Percentiles rank a stretch among this genome's conserved stretches.
Conservation (phyloP, 2,113 vertebrate genomes). For the Zosterops borbonicus region DNA sequence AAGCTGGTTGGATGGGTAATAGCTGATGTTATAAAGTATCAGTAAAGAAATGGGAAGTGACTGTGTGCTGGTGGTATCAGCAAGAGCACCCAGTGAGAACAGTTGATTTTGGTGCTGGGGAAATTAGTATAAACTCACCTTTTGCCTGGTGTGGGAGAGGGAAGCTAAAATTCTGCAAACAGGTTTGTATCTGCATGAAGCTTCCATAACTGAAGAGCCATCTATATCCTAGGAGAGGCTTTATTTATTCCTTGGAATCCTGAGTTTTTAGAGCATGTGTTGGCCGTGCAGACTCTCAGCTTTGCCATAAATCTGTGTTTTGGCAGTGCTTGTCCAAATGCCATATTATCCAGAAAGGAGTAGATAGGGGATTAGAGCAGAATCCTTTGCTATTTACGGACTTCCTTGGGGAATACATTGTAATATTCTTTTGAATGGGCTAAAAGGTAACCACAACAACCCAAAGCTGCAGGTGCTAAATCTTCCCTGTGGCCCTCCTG, state of each 20-base stretch:
- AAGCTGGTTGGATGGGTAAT: background rate
- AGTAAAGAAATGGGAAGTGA: background rate
- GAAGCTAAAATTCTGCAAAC: background rate
- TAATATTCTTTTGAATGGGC: slow-evolving; percentile 21
- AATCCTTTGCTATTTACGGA: slow-evolving; percentile 49
- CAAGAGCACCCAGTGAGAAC: background rate
- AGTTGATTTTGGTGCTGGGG: background rate
- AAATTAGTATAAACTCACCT: background rate
- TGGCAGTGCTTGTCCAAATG: slow-evolving; percentile 12
- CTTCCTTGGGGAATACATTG: slow-evolving; percentile 13
- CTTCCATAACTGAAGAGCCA: background rate
- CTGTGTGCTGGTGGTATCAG: background rate
- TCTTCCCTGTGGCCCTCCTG: slow-evolving; percentile 2
- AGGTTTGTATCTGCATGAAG: background rate
- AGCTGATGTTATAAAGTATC: background rate
- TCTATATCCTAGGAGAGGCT: background rate
- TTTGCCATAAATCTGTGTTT: slow-evolving; percentile 41
- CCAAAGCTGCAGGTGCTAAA: background rate
- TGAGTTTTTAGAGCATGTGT: background rate
- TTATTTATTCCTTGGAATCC: background rate
- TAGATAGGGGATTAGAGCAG: slow-evolving; percentile 46
- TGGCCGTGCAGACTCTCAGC: background rate
- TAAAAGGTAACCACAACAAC: slow-evolving; percentile 52
- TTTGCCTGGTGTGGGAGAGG: background rate
- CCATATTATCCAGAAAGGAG: slow-evolving; percentile 42